Conservation (phyloP, 2,888 invertebrate genomes). For the Drosophila mulleri region DNA sequence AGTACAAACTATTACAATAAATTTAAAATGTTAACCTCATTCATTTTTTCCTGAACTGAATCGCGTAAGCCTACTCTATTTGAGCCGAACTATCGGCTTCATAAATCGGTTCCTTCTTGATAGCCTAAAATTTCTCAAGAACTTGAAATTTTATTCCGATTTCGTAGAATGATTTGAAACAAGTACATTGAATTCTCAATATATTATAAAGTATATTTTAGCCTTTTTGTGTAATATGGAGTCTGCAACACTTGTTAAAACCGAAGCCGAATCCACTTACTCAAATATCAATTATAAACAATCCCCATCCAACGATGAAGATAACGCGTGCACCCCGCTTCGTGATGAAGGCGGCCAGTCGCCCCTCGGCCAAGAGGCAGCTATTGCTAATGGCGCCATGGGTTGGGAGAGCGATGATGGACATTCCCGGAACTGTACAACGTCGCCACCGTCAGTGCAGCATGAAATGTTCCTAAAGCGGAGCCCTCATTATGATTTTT, state of each 20-base stretch:
- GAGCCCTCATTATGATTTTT: slow-evolving; percentile 8
- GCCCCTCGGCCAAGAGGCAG: not conserved
- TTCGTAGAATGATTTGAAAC: not conserved
- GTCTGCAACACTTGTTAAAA: not conserved
- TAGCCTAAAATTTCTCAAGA: not conserved
- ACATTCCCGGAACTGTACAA: too few relatives aligned
- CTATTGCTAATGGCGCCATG: not conserved
- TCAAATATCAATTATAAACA: slow-evolving; percentile 7
- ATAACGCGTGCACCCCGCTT: slow-evolving; percentile 23
- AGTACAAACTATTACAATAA: too few relatives aligned
- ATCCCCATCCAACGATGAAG: slow-evolving; percentile 7
- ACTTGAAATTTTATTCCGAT: not conserved
- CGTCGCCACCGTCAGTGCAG: not conserved
- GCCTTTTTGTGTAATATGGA: slow-evolving; percentile 7
- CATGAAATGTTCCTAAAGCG: not conserved
- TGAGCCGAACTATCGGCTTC: not conserved
- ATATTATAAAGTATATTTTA: not conserved
- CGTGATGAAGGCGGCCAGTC: not conserved
- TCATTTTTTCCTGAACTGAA: not conserved
- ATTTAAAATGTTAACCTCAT: not conserved
- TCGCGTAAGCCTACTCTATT: not conserved
- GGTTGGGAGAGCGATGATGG: slow-evolving; percentile 39
- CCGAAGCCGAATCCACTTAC: too few relatives aligned
- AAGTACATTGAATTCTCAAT: not conserved
- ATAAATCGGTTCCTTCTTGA: not conserved